These are phyloP conservation scores for Xanthorhoe spadicearia DNA, from an alignment of 2,888 invertebrate species.

Conservation along the genomic window DNA sequence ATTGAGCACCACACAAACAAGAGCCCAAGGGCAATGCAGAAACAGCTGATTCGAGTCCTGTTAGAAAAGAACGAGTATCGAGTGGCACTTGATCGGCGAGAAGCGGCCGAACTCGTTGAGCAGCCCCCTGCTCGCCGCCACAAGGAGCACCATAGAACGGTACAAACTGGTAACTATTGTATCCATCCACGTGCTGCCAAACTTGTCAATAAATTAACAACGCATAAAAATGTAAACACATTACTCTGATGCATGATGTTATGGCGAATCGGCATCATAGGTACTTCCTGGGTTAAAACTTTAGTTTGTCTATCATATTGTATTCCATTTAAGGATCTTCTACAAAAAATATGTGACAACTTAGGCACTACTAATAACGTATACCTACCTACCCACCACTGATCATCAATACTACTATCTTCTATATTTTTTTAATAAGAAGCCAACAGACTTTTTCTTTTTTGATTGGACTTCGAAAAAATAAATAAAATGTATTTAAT, in stretches of 20 bases:
- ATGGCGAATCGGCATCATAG: not conserved
- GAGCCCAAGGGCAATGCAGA: constrained; percentile 62
- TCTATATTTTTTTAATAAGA: constrained; percentile 15
- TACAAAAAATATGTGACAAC: no score
- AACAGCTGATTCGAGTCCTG: constrained; percentile 82
- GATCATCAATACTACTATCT: no score
- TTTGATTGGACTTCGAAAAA: constrained; percentile 52
- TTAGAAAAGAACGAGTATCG: constrained; percentile 82
- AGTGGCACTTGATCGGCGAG: constrained; percentile 80
- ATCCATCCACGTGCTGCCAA: constrained; percentile 77
- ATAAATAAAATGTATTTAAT: constrained; percentile 54
- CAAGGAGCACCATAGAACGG: constrained; percentile 72
- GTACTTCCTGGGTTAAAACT: not conserved
- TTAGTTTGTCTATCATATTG: no score
- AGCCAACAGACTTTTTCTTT: constrained; percentile 44
- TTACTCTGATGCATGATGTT: constrained; percentile 17
- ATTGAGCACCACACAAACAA: constrained; percentile 42
- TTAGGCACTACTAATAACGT: not conserved
- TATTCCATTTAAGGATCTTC: no score
- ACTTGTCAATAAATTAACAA: constrained; percentile 67
- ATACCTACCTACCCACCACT: not conserved
- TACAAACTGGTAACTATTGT: constrained; percentile 80
- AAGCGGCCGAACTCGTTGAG: constrained; percentile 81
- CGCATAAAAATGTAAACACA: constrained; percentile 40
- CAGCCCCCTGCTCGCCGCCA: constrained; percentile 64